Base-by-base conservation (phyloP, 2,113 vertebrate genomes). In the Panthera tigris region DNA sequence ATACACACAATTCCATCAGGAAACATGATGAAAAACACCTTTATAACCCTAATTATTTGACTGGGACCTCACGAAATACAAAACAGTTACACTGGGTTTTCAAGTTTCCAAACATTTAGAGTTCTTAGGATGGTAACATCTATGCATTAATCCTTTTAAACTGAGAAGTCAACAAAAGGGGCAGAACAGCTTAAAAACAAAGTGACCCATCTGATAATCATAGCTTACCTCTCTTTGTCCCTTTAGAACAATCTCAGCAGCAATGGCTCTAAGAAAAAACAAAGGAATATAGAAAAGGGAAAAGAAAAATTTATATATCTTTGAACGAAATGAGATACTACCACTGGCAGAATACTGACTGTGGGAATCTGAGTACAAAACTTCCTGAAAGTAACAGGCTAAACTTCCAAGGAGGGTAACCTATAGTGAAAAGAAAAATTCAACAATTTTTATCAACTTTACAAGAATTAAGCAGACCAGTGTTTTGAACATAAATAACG, bases 161-260 rank as follows among this genome's bases (percentile, higher is more conserved):
- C 4, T 89, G 66, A 95, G 79, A 98, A 79, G 41, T 74, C 91
- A 88, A 97, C 41, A 88, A 95, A 95, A 79, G 85, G 57, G 68
- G 57, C 14, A 84, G 18, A 92, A 76, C 23, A 95, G 66, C 68
- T 82, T 95, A 87, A 50, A 61, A 55, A 84, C 88, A 82, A 63
- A 33, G 19, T 76, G 84, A 94, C 66, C 65, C 84, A 94, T 97
- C 84, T 96, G 76, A 96, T 79, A 97, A 55, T 97, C 52, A 93
- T 97, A 80, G 99, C 99, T 99, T 99, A 99, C 99, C 99, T 99
- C 99, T 96, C 98, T 99, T 81, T 98, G 99, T 98, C 99, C 99
- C 98, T 99, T 99, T 89, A 99, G 98, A 99, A 99, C 99, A 98
- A 97, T 99, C 98, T 99, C 99, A 98, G 99, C 99, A 95, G 99